Base-by-base conservation (phyloP, 2,113 vertebrate species). In the Raphicerus campestris region DNA sequence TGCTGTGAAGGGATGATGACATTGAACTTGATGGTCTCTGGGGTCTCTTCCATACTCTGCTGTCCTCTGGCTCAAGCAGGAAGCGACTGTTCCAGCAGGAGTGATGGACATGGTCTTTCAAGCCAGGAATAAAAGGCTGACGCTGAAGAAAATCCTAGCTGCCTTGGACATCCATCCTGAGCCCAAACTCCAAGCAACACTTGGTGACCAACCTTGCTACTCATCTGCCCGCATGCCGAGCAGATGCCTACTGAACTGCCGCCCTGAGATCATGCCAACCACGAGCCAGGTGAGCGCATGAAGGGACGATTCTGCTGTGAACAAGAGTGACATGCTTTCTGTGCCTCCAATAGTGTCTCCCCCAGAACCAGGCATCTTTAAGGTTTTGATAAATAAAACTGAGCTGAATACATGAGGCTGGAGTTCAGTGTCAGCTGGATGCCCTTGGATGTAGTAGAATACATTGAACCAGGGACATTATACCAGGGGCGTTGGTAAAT, bases 171-270 rank as follows among this genome's bases (percentile, higher is more conserved):
- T 15, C 45, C 32, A 32, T 9, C 20, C 47, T 17, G 87, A 4
- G 56, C 45, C 39, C 55, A n/a, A 35, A 77, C 82, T 56, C 45
- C 61, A 63, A 15, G 86, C 47, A 19, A 30, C 51, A 73, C n/a
- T 86, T 73, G 58, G 22, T 1, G 3, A 24, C n/a, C 35, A 53
- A 42, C 60, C n/a, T 45, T n/a, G 86, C 60, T 55, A 20, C 16
- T 30, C 56, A 3, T 45, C 63, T 15, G 20, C 70, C 55, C 8
- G 8, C 4, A 0, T 1, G 0, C 24, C 7, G 17, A 39, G 32
- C 73, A 56, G 81, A 53, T 56, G 75, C 26, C 53, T 5, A 4
- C 6, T 7, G 15, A 73, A 35, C 7, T 14, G 30, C n/a, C 0
- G 3, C 16, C 90, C 39, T 87, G 60, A 86, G 45, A 61, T 28